Evolutionary conservation across 2,797 vertebrate genomes (phyloP).

Genomic region (Kryptopterus vitreolus): DNA sequence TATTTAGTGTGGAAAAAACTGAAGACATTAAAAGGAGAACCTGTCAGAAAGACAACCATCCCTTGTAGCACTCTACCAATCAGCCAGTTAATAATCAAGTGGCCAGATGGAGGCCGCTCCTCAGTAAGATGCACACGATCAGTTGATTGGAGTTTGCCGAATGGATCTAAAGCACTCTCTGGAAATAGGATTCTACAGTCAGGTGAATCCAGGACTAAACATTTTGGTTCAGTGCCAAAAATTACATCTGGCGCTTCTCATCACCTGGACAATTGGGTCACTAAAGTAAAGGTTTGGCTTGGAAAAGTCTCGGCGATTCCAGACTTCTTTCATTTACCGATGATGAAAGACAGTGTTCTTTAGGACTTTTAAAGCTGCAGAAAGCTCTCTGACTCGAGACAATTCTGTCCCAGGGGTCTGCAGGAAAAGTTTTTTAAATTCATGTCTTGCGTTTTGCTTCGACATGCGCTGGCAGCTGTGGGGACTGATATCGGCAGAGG

Average conservation of each 20-base stretch:
- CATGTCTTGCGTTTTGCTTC: neutral
- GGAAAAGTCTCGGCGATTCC: conserved; percentile 10
- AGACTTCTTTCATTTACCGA: conserved; percentile 1
- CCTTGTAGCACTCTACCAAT: neutral
- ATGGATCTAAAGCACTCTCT: neutral
- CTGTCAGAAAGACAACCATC: neutral
- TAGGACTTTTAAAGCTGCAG: neutral
- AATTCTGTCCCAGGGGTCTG: neutral
- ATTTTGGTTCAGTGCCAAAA: neutral
- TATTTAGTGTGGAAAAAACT: neutral
- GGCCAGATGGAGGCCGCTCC: conserved; percentile 8
- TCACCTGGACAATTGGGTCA: neutral
- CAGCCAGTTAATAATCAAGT: neutral
- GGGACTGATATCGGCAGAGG: neutral
- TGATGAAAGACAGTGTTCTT: neutral
- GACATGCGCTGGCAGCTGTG: neutral
- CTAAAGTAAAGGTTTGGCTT: neutral
- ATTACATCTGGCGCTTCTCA: neutral
- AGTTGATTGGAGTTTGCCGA: neutral
- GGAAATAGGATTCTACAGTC: neutral
- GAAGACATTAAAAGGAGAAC: neutral
- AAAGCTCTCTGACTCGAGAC: neutral
- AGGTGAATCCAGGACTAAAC: neutral
- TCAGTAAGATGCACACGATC: neutral
- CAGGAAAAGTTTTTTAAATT: neutral